A percentile compares a stretch with the other conserved stretches of the same genome.
Conservation (phyloP, 1,140 invertebrate genomes). For the Drosophila virilis region DNA sequence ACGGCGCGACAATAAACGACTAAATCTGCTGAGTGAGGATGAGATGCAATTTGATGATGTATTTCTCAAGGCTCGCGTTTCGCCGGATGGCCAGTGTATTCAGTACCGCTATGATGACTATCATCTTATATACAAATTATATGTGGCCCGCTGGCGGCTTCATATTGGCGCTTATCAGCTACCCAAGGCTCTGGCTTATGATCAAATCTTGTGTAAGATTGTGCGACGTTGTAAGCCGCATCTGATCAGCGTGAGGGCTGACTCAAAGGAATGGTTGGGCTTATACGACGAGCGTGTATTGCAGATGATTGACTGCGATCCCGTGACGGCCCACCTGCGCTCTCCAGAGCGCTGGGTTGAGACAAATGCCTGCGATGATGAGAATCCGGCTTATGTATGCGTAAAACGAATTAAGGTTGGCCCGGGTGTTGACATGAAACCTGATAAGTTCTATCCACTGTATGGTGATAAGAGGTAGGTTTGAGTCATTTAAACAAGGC, state of each 20-base stretch:
- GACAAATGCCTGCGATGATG: background rate
- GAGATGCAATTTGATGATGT: conserved; percentile 68
- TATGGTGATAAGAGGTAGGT: conserved; percentile 60
- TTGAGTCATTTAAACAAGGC: background rate
- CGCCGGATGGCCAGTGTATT: conserved; percentile 64
- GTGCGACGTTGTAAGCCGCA: conserved; percentile 35
- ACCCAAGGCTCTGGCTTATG: conserved; percentile 40
- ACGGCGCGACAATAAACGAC: conserved; percentile 85
- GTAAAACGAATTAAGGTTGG: conserved; percentile 40
- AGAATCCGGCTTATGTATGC: background rate
- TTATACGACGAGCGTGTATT: conserved; percentile 47
- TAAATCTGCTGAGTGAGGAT: conserved; percentile 40
- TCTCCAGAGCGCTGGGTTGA: conserved; percentile 33
- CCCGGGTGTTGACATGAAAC: conserved; percentile 47
- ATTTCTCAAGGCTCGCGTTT: conserved; percentile 61
- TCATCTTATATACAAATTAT: conserved; percentile 67
- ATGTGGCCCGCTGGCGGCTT: conserved; percentile 51
- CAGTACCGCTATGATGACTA: conserved; percentile 76
- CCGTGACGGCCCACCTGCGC: conserved; percentile 21
- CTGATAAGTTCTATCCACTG: conserved; percentile 45
- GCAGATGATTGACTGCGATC: conserved; percentile 39
- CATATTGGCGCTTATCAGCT: conserved; percentile 52
- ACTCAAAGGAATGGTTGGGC: conserved; percentile 34
- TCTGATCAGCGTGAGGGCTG: conserved; percentile 27
- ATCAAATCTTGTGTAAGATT: conserved; percentile 36